Evolutionary conservation across 2,113 vertebrate species (phyloP).

Genomic region (Phaethornis superciliosus): DNA sequence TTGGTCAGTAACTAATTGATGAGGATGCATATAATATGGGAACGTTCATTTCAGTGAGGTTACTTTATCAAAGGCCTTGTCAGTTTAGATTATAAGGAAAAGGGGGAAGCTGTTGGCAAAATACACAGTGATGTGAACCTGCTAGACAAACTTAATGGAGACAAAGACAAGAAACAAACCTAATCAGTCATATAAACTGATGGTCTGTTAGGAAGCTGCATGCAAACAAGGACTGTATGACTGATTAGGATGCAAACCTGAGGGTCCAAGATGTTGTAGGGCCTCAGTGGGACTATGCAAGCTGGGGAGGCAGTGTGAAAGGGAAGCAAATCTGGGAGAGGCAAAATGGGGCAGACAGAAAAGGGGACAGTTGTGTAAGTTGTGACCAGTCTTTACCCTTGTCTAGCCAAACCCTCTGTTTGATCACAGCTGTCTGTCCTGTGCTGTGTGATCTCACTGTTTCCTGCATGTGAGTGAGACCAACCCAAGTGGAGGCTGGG

Average conservation of each 20-base stretch:
- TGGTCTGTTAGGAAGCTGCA: background rate
- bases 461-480: background rate
- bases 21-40: background rate
- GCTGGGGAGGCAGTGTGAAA: background rate
- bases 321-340: fast-evolving
- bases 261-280: background rate
- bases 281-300: background rate
- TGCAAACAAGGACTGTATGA: background rate
- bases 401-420: background rate
- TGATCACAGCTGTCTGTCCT: background rate
- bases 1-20: background rate
- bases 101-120: background rate
- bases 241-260: background rate
- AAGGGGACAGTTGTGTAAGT: background rate
- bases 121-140: background rate
- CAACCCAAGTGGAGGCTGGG: background rate
- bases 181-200: background rate
- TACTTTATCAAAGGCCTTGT: background rate
- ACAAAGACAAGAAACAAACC: background rate
- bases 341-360: background rate
- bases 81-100: background rate
- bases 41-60: background rate
- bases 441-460: background rate
- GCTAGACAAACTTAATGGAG: background rate
- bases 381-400: background rate